phyloP scores from a whole-genome alignment of 1,140 invertebrate species.

The Nephotettix cincticeps region DNA sequence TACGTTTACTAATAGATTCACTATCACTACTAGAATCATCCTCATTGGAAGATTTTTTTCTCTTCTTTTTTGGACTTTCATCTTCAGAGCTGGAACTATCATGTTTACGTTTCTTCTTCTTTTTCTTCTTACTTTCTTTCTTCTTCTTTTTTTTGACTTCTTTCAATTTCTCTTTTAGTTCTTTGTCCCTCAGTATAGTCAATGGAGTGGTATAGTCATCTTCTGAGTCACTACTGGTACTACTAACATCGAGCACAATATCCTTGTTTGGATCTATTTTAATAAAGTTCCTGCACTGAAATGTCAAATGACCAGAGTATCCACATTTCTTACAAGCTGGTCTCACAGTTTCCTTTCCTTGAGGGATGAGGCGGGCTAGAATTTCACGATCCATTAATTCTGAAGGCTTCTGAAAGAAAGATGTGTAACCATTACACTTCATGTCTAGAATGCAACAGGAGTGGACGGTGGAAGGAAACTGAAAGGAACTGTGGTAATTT shows the following conservation, averaged over 20 bases:
- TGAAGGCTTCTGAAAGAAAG: not conserved
- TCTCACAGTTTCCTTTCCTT: slow-evolving; percentile 64
- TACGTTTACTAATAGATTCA: slow-evolving; percentile 17
- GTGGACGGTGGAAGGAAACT: too few relatives aligned
- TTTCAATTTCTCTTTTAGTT: slow-evolving; percentile 59
- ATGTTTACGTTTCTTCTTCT: slow-evolving; percentile 42
- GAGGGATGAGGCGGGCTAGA: slow-evolving; percentile 36
- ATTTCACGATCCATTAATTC: slow-evolving; percentile 37
- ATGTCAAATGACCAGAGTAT: slow-evolving; percentile 93
- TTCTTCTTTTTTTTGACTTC: slow-evolving; percentile 54
- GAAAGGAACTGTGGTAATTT: too few relatives aligned
- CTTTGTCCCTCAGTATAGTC: slow-evolving; percentile 73
- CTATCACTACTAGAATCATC: slow-evolving; percentile 14
- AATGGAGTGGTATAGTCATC: slow-evolving; percentile 75
- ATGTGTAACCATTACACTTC: not conserved
- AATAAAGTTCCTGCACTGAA: slow-evolving; percentile 94
- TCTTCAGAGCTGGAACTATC: slow-evolving; percentile 41
- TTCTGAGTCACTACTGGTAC: slow-evolving; percentile 88
- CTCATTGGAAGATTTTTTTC: slow-evolving; percentile 27
- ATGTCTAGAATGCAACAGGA: too few relatives aligned
- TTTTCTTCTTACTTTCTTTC: slow-evolving; percentile 51
- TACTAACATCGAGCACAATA: slow-evolving; percentile 91
- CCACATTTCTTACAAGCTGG: slow-evolving; percentile 92
- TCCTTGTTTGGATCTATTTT: slow-evolving; percentile 86
- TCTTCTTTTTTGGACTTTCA: slow-evolving; percentile 43